phyloP scores from a whole-genome alignment of 2,888 invertebrate genomes.

The Pharmacophagus antenor region DNA sequence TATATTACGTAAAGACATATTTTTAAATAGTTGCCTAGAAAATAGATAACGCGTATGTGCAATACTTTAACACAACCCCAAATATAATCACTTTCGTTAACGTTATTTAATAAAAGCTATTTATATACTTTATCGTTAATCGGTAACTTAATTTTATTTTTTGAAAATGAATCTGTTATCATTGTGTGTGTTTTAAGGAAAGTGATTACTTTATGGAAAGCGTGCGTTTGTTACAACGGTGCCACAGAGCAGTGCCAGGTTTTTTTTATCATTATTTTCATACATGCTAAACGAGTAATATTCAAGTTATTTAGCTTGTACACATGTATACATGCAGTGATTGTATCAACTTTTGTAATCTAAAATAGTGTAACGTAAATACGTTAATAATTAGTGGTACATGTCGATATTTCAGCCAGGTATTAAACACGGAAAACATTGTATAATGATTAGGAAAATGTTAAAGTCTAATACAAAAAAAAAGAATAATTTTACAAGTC shows the following conservation, averaged over 20 bases:
- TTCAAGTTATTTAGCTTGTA: not conserved
- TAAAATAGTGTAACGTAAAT: too few species aligned
- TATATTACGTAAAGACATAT: too few species aligned
- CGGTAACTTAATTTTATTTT: slow-evolving; percentile 37
- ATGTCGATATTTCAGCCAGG: too few species aligned
- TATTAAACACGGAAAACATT: too few species aligned
- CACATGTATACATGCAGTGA: not conserved
- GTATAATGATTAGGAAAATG: too few species aligned
- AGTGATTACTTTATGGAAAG: slow-evolving; percentile 47
- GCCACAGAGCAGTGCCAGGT: slow-evolving; percentile 8
- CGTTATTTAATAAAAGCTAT: slow-evolving; percentile 29
- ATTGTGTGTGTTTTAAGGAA: slow-evolving; percentile 44
- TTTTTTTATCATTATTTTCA: not conserved
- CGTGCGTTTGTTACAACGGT: slow-evolving; percentile 17
- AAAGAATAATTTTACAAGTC: not conserved
- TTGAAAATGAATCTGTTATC: slow-evolving; percentile 68
- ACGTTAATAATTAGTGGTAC: too few species aligned
- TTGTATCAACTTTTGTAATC: not conserved
- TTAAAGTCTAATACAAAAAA: not conserved
- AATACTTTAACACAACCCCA: slow-evolving; percentile 26
- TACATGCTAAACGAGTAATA: not conserved
- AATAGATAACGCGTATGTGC: too few species aligned
- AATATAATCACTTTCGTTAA: slow-evolving; percentile 61
- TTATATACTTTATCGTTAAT: slow-evolving; percentile 21
- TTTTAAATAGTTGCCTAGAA: too few species aligned